Evolutionary conservation across 2,888 invertebrate species (phyloP), one percentile per base, ranked within the genome.

Genomic region (Andrena minutula): DNA sequence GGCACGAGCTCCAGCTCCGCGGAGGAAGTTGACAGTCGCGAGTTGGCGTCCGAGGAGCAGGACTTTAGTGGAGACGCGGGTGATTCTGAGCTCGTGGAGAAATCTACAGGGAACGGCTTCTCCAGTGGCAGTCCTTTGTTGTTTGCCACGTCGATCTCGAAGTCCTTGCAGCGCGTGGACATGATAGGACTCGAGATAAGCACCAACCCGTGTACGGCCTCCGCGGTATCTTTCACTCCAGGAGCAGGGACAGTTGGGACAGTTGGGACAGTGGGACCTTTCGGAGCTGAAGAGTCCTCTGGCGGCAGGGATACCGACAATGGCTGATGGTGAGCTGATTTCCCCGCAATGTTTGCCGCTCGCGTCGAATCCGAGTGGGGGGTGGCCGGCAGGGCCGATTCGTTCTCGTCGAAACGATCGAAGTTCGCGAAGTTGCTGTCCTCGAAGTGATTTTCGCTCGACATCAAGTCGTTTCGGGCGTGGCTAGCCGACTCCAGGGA

Each of bases 241-340:
- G 82, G 26, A 0, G 32, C n/a, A 10, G 79, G n/a, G 2, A 30
- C 61, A 6, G 64, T 47, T 82, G 79, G n/a, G 2, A 30, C 61
- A 6, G 64, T 47, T 82, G 92, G 32, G 78, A 49, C 7, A 8
- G n/a, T n/a, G 0, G 72, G 6, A 1, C 56, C 8, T 92, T 90
- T 89, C 4, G 86, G 69, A 60, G 94, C 93, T 66, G 94, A 93
- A 94, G 95, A 93, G 60, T 94, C 94, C 88, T 97, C 97, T n/a
- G 96, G 96, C 23, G 96, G 96, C 88, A 96, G 92, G 76, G 95
- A 95, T 64, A 96, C 96, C 89, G 96, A 96, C 75, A 97, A 94
- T 63, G 96, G 96, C 0, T 96, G 96, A 92, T 96, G 93, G 82
- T 91, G 90, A 32, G 92, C 93, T 89, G 92, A 78, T 90, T 93